A percentile compares a stretch with the other conserved stretches of the same genome.
Conservation (phyloP, 2,797 vertebrate species). For the Silurus aristotelis region DNA sequence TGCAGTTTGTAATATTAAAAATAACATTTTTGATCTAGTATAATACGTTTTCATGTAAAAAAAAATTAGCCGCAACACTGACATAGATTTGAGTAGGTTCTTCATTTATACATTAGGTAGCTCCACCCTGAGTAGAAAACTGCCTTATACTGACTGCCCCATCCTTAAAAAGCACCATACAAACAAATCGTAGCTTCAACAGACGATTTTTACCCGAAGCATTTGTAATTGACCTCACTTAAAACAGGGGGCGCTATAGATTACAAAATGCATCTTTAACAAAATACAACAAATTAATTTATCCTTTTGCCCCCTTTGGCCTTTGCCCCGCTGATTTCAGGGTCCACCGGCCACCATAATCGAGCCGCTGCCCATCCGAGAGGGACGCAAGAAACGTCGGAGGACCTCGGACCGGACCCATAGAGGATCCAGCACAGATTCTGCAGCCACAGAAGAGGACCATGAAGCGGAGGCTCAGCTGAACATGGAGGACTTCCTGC, state of each 20-base stretch:
- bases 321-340: conserved; percentile 61
- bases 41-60: neutral
- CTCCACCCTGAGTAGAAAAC: no score
- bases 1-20: neutral
- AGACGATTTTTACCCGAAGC: neutral
- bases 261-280: neutral
- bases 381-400: conserved; percentile 69
- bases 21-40: neutral
- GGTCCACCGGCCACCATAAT: conserved; percentile 75
- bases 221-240: neutral
- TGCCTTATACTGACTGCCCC: neutral
- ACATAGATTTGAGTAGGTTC: neutral
- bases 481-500: conserved; percentile 72
- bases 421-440: conserved; percentile 43
- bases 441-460: conserved; percentile 54
- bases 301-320: no score
- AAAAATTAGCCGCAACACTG: neutral
- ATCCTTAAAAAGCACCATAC: neutral
- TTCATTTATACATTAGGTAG: no score
- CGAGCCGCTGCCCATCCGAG: conserved; percentile 73
- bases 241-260: neutral
- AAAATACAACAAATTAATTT: neutral
- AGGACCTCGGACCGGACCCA: conserved; percentile 56
- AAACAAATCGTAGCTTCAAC: neutral
- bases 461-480: conserved; percentile 58